phyloP scores from a whole-genome alignment of 2,113 vertebrate genomes.

The Tenebrosternarchus preto region DNA sequence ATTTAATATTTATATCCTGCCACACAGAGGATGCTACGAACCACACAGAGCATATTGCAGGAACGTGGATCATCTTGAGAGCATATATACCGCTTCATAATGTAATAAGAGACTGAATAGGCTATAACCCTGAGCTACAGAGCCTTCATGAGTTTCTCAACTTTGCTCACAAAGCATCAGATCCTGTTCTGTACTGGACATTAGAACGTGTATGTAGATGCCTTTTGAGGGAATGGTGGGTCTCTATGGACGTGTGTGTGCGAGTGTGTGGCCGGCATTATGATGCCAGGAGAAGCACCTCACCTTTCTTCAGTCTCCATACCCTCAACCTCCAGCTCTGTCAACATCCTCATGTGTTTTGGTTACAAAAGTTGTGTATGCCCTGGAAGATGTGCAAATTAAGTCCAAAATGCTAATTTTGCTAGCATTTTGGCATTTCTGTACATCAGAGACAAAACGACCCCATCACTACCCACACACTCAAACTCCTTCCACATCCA shows the following conservation, averaged over 20 bases:
- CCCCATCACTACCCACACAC: not conserved
- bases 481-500: not conserved
- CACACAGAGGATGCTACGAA: conserved; percentile 7
- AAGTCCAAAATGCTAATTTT: conserved; percentile 83
- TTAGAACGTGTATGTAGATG: no score
- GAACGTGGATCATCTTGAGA: not conserved
- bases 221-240: no score
- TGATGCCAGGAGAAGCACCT: conserved; percentile 60
- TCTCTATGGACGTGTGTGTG: no score
- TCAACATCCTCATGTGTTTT: conserved; percentile 50
- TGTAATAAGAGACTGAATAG: no score
- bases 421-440: conserved; percentile 72
- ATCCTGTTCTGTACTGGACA: no score
- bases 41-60: not conserved
- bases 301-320: conserved; percentile 65
- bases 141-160: no score
- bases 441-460: conserved; percentile 67
- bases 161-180: no score
- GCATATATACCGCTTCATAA: not conserved
- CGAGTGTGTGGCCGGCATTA: no score
- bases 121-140: no score
- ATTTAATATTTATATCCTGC: conserved; percentile 22
- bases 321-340: conserved; percentile 44
- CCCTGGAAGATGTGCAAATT: conserved; percentile 90
- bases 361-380: conserved; percentile 81